A percentile compares a stretch with the other conserved stretches of the same genome.
These are phyloP conservation scores for Sphaerophoria taeniata DNA, from an alignment of 2,888 invertebrate species.

Conservation along the genomic window DNA sequence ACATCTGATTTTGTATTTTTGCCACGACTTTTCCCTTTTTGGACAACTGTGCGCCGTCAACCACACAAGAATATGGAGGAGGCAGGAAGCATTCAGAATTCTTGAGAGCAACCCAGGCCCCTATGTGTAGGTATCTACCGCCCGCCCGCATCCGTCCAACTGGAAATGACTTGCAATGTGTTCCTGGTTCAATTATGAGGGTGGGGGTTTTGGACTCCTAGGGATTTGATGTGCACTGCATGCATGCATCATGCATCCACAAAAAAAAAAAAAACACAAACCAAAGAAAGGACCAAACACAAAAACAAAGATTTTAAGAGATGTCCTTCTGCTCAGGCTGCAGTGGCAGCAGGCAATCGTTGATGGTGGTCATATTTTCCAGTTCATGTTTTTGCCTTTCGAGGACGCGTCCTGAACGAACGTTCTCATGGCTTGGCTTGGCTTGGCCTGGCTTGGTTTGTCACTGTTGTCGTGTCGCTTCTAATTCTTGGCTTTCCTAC, in stretches of 20 bases:
- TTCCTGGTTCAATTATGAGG: slow-evolving; percentile 19
- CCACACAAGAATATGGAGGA: slow-evolving; percentile 13
- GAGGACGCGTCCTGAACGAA: slow-evolving; percentile 12
- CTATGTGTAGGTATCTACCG: background rate
- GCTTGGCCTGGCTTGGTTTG: slow-evolving; percentile 2
- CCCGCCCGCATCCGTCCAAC: slow-evolving; percentile 35
- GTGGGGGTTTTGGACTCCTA: background rate
- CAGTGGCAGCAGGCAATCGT: slow-evolving; percentile 26
- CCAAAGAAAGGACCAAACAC: slow-evolving; percentile 12
- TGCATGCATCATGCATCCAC: slow-evolving; percentile 66
- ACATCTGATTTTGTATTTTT: too few species aligned
- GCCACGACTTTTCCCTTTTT: too few species aligned
- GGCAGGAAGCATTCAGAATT: slow-evolving; percentile 34
- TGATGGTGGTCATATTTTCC: slow-evolving; percentile 14
- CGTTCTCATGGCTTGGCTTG: slow-evolving; percentile 14
- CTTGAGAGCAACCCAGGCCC: slow-evolving; percentile 34
- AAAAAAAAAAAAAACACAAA: slow-evolving; percentile 32
- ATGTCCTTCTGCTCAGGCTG: slow-evolving; percentile 60
- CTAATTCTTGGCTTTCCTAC: slow-evolving; percentile 41
- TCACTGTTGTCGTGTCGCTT: slow-evolving; percentile 46
- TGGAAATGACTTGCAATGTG: slow-evolving; percentile 62
- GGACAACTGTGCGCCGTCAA: too few species aligned
- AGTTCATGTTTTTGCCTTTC: background rate
- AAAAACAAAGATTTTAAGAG: slow-evolving; percentile 47
- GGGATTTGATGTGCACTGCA: slow-evolving; percentile 53